Percentiles rank a stretch among this genome's conserved stretches.
Evolutionary conservation across 2,797 vertebrate genomes (phyloP).

Genomic region (Sebastes umbrosus): DNA sequence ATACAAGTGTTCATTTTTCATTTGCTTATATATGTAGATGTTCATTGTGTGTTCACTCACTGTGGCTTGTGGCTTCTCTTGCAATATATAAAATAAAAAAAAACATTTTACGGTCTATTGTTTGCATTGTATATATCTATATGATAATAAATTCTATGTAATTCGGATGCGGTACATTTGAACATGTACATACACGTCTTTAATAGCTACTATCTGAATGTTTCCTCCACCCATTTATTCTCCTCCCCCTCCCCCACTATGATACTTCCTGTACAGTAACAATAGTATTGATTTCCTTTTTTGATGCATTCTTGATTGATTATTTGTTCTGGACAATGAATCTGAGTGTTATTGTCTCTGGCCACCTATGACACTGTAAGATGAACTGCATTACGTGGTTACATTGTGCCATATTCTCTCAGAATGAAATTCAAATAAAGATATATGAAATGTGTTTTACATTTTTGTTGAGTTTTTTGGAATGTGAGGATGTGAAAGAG

Average conservation of each 20-base stretch:
- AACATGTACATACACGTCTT: conserved; percentile 82
- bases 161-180: conserved; percentile 76
- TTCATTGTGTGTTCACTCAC: conserved; percentile 73
- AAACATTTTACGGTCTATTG: conserved; percentile 62
- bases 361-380: conserved; percentile 66
- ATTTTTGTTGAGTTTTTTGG: neutral
- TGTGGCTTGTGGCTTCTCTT: conserved; percentile 80
- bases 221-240: conserved; percentile 35
- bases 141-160: conserved; percentile 74
- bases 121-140: conserved; percentile 82
- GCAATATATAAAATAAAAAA: conserved; percentile 61
- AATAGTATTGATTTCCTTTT: conserved; percentile 68
- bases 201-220: conserved; percentile 80
- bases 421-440: conserved; percentile 81
- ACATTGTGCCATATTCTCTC: conserved; percentile 81
- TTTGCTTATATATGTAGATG: conserved; percentile 72
- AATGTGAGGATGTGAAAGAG: neutral
- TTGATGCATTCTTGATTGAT: conserved; percentile 72
- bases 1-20: conserved; percentile 67
- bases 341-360: conserved; percentile 66
- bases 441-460: conserved; percentile 61
- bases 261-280: conserved; percentile 75
- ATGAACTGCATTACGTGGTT: conserved; percentile 74
- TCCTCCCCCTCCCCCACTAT: conserved; percentile 19
- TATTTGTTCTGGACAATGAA: conserved; percentile 67